Conservation (phyloP, 2,888 invertebrate genomes). For the Ferdinandea cuprea region DNA sequence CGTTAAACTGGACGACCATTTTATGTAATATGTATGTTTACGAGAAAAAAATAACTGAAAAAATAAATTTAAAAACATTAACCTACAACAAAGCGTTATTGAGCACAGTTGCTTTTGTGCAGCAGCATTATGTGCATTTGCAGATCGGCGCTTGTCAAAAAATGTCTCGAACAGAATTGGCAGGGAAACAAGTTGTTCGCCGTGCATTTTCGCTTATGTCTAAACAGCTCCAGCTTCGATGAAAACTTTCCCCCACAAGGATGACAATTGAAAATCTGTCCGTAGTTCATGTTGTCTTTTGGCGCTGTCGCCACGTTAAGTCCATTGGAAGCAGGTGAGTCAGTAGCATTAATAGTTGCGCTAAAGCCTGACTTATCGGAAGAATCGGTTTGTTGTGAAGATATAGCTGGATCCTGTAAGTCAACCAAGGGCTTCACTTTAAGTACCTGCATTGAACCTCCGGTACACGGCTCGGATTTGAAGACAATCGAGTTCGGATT, state of each 20-base stretch:
- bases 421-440: conserved; percentile 55
- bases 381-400: conserved; percentile 66
- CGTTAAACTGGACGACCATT: background rate
- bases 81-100: conserved; percentile 3
- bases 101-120: conserved; percentile 66
- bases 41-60: background rate
- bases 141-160: conserved; percentile 75
- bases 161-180: conserved; percentile 75
- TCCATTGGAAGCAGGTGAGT: conserved; percentile 16
- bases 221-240: conserved; percentile 75
- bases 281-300: conserved; percentile 75
- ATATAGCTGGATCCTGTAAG: conserved; percentile 65
- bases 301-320: conserved; percentile 22
- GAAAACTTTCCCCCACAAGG: conserved; percentile 75
- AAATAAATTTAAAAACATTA: background rate
- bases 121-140: conserved; percentile 76
- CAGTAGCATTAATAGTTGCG: conserved; percentile 2
- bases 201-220: conserved; percentile 76
- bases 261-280: conserved; percentile 75
- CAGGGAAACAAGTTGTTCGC: conserved; percentile 75
- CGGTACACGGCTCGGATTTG: conserved; percentile 34
- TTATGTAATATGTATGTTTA: background rate
- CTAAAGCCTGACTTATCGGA: conserved; percentile 34
- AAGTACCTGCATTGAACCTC: background rate
- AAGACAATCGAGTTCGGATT: conserved; percentile 3